Base-by-base conservation (phyloP, 2,888 invertebrate genomes). In the Zaprionus lineosus region DNA sequence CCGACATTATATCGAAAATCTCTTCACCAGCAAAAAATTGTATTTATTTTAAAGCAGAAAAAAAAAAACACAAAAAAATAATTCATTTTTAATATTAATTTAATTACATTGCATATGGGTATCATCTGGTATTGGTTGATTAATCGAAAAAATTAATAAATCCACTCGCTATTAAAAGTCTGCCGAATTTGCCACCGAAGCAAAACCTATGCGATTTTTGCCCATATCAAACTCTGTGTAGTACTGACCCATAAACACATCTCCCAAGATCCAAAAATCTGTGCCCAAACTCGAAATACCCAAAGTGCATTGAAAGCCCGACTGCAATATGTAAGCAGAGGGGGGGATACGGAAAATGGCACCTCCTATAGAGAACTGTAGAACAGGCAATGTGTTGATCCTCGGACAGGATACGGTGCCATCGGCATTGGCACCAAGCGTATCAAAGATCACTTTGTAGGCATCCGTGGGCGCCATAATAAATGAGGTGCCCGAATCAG, bases 401-500 rank as follows among this genome's bases (percentile, higher is more conserved):
- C 92, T 89, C 53, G 90, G 88, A 90, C 98, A 99, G 90, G 95
- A 93, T 47, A 99, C 88, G 72, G 91, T 87, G 88, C 34, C 37
- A 7, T 15, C n/a, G 3, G 2, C 1, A 26, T 1, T 4, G 8
- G 12, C 14, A 7, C 7, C 11, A 1, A 70, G 2, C 1, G 3
- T 0, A 0, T 0, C 0, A 0, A 24, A 19, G 1, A 76, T 44
- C 1, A 5, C 4, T 0, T 1, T 1, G 19, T 40, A 83, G 8
- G 39, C 39, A 5, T 2, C 26, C 2, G 0, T 0, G 0, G 73
- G 84, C 0, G 37, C 98, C 74, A 95, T 96, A 82, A 99, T 93
- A 50, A 99, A 92, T 55, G 97, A 98, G 70, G 99, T 99, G 79
- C 97, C 97, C 41, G 97, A 97, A 91, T 97, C 97, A 29, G 97